Evolutionary conservation across 2,888 invertebrate species (phyloP).

Genomic region (Drosophila ustulata): DNA sequence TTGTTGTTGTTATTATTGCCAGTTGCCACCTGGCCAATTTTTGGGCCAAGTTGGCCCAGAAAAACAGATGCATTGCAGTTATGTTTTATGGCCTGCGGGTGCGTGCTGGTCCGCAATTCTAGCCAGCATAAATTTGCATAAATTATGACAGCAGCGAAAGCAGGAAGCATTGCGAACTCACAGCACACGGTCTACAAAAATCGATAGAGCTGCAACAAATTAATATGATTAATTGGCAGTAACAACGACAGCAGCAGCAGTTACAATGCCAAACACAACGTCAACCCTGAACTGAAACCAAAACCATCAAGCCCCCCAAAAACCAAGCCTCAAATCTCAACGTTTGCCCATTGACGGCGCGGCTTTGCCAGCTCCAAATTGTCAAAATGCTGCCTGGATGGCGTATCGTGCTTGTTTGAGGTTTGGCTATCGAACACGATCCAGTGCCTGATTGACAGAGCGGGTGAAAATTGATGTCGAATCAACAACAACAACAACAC

Average conservation of each 20-base stretch:
- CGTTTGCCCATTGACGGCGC: slow-evolving; percentile 6
- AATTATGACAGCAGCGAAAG: slow-evolving; percentile 29
- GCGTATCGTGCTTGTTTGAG: slow-evolving; percentile 54
- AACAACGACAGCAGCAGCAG: slow-evolving; percentile 23
- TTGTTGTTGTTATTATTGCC: slow-evolving; percentile 9
- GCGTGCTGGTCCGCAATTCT: slow-evolving; percentile 20
- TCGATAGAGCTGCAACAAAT: slow-evolving; percentile 66
- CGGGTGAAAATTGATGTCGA: slow-evolving; percentile 55
- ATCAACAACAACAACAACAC: slow-evolving; percentile 17
- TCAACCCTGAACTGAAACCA: slow-evolving; percentile 1
- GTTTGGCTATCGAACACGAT: slow-evolving; percentile 23
- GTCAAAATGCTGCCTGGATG: neutral
- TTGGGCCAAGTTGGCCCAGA: slow-evolving; percentile 38
- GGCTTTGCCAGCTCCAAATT: slow-evolving; percentile 12
- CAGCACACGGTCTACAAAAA: slow-evolving; percentile 40
- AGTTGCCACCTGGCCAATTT: slow-evolving; percentile 36
- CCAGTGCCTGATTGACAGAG: slow-evolving; percentile 51
- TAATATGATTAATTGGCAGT: slow-evolving; percentile 75
- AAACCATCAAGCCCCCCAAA: neutral
- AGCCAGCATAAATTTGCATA: slow-evolving; percentile 69
- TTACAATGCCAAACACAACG: slow-evolving; percentile 6
- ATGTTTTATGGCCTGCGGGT: slow-evolving; percentile 53
- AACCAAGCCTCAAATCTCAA: slow-evolving; percentile 13
- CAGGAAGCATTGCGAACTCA: neutral
- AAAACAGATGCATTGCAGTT: slow-evolving; percentile 55